These are phyloP conservation scores for Iphiclides podalirius DNA, from an alignment of 2,888 invertebrate genomes.

Conservation along the genomic window DNA sequence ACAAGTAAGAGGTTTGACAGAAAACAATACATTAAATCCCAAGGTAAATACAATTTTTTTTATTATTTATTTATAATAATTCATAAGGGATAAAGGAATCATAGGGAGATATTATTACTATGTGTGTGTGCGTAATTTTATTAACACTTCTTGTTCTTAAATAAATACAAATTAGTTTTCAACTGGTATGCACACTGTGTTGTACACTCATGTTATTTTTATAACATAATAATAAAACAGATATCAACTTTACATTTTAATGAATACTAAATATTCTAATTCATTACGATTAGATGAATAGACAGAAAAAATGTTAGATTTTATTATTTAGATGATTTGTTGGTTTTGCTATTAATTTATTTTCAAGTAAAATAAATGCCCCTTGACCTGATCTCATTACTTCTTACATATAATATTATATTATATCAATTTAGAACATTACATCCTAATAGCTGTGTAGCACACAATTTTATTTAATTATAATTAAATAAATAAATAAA, in stretches of 20 bases:
- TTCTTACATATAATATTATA: too few relatives aligned
- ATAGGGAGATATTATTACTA: neutral
- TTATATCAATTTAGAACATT: too few relatives aligned
- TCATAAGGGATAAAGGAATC: slow-evolving; percentile 16
- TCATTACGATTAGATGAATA: neutral
- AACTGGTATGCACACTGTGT: neutral
- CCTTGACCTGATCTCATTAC: neutral
- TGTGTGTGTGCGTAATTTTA: too few relatives aligned
- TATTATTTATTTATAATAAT: slow-evolving; percentile 18
- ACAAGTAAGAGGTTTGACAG: slow-evolving; percentile 93
- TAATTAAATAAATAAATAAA: too few relatives aligned
- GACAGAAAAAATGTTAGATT: neutral
- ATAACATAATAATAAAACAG: neutral
- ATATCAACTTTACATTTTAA: slow-evolving; percentile 8
- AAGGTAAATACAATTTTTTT: slow-evolving; percentile 57
- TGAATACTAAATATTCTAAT: slow-evolving; percentile 2
- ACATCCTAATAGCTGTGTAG: too few relatives aligned
- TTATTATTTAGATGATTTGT: slow-evolving; percentile 6
- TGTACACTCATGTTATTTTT: neutral
- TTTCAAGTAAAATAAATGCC: neutral
- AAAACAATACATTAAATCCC: slow-evolving; percentile 86
- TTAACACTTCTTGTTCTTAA: too few relatives aligned
- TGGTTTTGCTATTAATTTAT: neutral
- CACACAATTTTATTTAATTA: too few relatives aligned
- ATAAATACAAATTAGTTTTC: neutral